Percentiles rank a stretch among this genome's conserved stretches.
Evolutionary conservation across 2,113 vertebrate genomes (phyloP).

Genomic region (Tyto alba): DNA sequence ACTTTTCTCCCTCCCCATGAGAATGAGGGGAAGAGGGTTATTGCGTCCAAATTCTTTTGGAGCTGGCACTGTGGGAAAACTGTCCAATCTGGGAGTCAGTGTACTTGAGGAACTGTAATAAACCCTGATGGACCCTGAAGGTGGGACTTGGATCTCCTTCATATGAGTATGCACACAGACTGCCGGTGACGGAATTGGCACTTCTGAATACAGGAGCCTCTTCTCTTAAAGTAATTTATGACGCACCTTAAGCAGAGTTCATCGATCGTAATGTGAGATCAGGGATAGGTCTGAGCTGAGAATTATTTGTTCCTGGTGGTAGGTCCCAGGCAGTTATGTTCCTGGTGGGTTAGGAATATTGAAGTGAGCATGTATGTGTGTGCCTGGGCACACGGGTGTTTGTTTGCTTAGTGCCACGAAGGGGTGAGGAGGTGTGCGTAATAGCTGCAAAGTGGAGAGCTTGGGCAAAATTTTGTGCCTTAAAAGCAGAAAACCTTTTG

Average conservation of each 20-base stretch:
- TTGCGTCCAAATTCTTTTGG: not conserved
- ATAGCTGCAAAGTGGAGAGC: not conserved
- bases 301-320: not conserved
- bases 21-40: not conserved
- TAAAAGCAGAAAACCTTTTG: not conserved
- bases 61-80: not conserved
- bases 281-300: not conserved
- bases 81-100: not conserved
- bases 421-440: accelerated
- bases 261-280: accelerated
- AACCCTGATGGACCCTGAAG: not conserved
- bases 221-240: not conserved
- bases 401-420: not conserved
- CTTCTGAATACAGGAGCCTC: not conserved
- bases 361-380: accelerated
- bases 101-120: not conserved
- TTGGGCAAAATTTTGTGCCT: not conserved
- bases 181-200: accelerated
- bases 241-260: not conserved
- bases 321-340: not conserved
- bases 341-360: not conserved
- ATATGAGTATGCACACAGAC: accelerated
- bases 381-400: not conserved
- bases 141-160: not conserved
- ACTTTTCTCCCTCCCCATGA: not conserved